A percentile compares a stretch with the other conserved stretches of the same genome.
These are phyloP conservation scores for Leptocoma aspasia DNA, from an alignment of 2,113 vertebrate species.

Conservation along the genomic window DNA sequence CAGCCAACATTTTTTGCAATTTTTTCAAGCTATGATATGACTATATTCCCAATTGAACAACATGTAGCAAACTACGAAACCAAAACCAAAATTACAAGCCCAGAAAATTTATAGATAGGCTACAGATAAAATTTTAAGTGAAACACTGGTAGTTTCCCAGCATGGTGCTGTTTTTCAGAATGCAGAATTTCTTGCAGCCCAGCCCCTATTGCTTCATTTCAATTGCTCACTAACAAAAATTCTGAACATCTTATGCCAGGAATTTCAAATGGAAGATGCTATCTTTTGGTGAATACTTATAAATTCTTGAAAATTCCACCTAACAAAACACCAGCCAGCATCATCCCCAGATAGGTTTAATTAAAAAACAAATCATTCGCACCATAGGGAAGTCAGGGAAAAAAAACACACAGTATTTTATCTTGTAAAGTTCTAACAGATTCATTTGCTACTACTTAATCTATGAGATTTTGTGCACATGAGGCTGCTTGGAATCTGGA, in stretches of 20 bases:
- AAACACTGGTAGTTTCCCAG: not conserved
- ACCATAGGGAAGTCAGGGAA: accelerated
- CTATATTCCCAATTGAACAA: not conserved
- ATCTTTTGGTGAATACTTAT: not conserved
- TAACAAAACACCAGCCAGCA: not conserved
- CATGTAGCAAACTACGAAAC: not conserved
- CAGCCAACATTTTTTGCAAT: not conserved
- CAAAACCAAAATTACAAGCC: not conserved
- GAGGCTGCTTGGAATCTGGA: not conserved
- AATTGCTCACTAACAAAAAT: not conserved
- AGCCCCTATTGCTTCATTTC: not conserved
- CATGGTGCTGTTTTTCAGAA: not conserved
- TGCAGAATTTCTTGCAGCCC: not conserved
- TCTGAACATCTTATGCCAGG: not conserved
- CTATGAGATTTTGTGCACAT: not conserved
- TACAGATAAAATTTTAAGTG: not conserved
- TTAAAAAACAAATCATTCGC: not conserved
- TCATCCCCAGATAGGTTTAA: not conserved
- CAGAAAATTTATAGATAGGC: not conserved
- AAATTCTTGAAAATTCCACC: not conserved
- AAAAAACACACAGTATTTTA: not conserved
- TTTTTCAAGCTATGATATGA: not conserved
- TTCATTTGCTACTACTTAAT: not conserved
- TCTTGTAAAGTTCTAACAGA: not conserved
- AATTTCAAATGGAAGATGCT: not conserved